Conservation (phyloP, 2,888 invertebrate species). For the Liodrosophila aerea region DNA sequence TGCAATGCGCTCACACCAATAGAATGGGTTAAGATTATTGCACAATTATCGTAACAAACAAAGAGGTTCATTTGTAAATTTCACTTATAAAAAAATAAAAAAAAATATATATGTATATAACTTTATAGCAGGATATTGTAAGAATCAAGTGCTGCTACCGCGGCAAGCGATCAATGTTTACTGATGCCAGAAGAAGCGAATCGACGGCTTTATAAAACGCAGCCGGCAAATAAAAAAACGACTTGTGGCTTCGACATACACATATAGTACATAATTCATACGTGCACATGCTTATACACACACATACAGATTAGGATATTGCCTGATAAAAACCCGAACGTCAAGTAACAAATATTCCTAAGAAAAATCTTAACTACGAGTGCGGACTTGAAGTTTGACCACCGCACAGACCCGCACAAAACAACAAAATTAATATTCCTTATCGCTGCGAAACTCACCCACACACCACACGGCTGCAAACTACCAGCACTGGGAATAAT, state of each 20-base stretch:
- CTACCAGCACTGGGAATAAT: not conserved
- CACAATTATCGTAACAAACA: not conserved
- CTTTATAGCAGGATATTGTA: not conserved
- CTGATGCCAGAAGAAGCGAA: slow-evolving; percentile 30
- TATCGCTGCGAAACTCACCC: slow-evolving; percentile 16
- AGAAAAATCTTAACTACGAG: slow-evolving; percentile 18
- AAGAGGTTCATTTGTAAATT: not conserved
- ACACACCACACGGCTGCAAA: slow-evolving; percentile 1
- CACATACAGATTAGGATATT: slow-evolving; percentile 46
- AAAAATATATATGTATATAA: not conserved
- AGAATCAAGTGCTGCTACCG: slow-evolving; percentile 8
- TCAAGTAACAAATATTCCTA: slow-evolving; percentile 26
- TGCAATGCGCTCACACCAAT: slow-evolving; percentile 58
- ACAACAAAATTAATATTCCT: not conserved
- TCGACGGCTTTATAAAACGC: slow-evolving; percentile 38
- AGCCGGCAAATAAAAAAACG: slow-evolving; percentile 6
- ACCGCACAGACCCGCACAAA: slow-evolving; percentile 43
- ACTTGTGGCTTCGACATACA: slow-evolving; percentile 23
- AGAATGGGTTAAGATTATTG: slow-evolving; percentile 4
- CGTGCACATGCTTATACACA: slow-evolving; percentile 4
- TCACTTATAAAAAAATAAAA: not conserved
- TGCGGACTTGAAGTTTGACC: slow-evolving; percentile 9
- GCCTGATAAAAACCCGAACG: slow-evolving; percentile 35
- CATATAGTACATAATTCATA: not conserved
- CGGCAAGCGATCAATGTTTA: slow-evolving; percentile 38